Evolutionary conservation across 2,797 vertebrate species (phyloP).

Genomic region (Mionectes olivaceus): DNA sequence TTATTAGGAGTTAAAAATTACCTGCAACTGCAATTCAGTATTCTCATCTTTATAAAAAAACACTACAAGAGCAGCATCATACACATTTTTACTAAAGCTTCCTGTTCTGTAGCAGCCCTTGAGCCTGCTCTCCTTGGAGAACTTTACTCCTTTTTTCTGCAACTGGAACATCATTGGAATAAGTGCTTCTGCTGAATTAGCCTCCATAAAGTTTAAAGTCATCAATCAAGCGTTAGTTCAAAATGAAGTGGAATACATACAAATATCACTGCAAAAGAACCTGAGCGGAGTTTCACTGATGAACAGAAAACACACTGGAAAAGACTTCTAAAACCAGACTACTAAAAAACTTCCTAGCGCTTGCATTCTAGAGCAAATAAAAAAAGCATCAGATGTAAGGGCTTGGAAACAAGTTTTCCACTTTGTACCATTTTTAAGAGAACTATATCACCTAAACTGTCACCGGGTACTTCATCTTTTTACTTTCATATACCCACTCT

Average conservation of each 20-base stretch:
- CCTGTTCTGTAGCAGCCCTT: not conserved
- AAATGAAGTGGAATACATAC: not conserved
- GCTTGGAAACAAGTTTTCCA: not conserved
- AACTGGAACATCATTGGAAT: not conserved
- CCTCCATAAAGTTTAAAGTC: not conserved
- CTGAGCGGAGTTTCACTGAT: not conserved
- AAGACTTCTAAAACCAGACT: not conserved
- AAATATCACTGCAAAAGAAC: not conserved
- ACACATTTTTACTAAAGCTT: not conserved
- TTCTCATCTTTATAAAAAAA: not conserved
- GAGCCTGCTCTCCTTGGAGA: not conserved
- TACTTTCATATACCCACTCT: not conserved
- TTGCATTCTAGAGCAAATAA: not conserved
- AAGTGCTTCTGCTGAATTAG: not conserved
- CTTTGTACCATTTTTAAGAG: not conserved
- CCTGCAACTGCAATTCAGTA: not conserved
- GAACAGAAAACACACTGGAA: not conserved
- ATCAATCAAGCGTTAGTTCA: not conserved
- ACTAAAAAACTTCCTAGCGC: not conserved
- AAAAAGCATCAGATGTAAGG: not conserved
- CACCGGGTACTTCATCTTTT: not conserved
- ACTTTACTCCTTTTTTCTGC: not conserved
- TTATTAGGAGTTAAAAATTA: not conserved
- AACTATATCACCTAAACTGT: not conserved
- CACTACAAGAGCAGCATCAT: not conserved